Evolutionary conservation across 2,888 invertebrate species (phyloP).

Genomic region (Morpho achilles): DNA sequence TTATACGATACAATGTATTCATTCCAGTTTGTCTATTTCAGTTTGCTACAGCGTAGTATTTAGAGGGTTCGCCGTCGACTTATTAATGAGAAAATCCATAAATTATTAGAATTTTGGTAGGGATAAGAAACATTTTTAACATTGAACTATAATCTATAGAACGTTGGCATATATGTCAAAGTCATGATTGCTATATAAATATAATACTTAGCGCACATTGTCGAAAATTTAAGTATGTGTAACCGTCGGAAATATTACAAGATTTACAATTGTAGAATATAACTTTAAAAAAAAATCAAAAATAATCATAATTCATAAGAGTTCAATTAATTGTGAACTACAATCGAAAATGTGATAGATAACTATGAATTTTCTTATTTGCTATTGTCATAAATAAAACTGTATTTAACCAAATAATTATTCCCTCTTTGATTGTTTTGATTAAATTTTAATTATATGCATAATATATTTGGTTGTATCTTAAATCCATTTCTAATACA

Average conservation of each 20-base stretch:
- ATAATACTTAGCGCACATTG: conserved; percentile 3
- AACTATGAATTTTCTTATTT: background rate
- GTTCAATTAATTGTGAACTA: too few relatives aligned
- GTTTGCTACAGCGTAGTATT: conserved; percentile 5
- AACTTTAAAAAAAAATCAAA: background rate
- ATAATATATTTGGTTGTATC: too few relatives aligned
- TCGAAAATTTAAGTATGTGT: background rate
- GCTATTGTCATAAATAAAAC: too few relatives aligned
- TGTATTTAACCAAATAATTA: too few relatives aligned
- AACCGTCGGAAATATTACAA: background rate
- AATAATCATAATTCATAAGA: background rate
- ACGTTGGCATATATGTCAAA: conserved; percentile 2
- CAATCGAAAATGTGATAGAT: background rate
- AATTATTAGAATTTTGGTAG: background rate
- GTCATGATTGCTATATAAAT: conserved; percentile 4
- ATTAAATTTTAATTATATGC: too few relatives aligned
- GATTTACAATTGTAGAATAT: too few relatives aligned
- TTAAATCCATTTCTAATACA: too few relatives aligned
- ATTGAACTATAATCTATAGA: background rate
- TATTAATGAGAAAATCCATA: background rate
- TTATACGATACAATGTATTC: conserved; percentile 11
- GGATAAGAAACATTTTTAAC: background rate
- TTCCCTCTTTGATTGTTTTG: too few relatives aligned
- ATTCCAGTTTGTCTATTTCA: conserved; percentile 6
- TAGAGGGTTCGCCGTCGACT: background rate